Conservation (phyloP, 2,113 vertebrate species). For the Cheirogaleus medius region DNA sequence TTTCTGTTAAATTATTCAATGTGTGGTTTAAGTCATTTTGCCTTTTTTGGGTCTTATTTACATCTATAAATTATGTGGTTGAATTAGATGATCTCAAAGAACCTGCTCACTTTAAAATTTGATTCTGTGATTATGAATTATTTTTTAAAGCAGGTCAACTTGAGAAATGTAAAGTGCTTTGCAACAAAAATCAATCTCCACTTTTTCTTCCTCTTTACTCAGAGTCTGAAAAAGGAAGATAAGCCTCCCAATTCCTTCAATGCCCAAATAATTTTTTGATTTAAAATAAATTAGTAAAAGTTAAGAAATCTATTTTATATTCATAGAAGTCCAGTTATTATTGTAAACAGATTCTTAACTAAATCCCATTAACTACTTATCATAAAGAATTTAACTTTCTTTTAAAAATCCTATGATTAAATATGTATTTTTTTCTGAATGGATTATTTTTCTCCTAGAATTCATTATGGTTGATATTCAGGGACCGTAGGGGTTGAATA, state of each 20-base stretch:
- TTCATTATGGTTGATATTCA: neutral
- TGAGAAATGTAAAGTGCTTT: neutral
- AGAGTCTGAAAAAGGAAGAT: neutral
- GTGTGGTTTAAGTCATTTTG: neutral
- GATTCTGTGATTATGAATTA: neutral
- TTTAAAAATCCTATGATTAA: neutral
- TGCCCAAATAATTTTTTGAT: neutral
- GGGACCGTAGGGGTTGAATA: neutral
- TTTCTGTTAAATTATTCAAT: neutral
- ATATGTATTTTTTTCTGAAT: neutral
- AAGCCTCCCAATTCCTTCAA: neutral
- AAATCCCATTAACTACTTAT: constrained; percentile 6
- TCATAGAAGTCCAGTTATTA: neutral
- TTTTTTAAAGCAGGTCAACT: neutral
- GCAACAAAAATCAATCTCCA: neutral
- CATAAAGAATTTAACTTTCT: neutral
- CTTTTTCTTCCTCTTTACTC: neutral
- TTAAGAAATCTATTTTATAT: neutral
- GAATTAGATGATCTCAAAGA: neutral
- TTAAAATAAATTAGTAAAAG: constrained; percentile 13
- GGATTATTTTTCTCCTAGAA: constrained; percentile 44
- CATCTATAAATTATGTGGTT: neutral
- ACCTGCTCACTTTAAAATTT: neutral
- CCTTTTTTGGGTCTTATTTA: neutral
- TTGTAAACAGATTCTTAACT: neutral